These are phyloP conservation scores for Colaptes auratus DNA, from an alignment of 2,113 vertebrate genomes.

Conservation along the genomic window DNA sequence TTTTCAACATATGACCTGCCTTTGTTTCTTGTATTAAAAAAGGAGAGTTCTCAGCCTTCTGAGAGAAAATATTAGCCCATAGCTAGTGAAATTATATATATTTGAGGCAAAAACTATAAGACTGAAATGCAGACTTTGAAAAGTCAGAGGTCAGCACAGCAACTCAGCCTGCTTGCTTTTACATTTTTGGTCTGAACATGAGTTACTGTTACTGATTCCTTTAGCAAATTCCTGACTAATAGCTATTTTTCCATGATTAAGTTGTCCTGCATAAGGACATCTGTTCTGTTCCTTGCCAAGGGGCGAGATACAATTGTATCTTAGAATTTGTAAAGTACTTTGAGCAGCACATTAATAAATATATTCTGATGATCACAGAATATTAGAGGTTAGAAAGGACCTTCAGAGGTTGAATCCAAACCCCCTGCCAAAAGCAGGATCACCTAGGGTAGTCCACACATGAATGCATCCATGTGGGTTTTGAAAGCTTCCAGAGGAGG, in stretches of 20 bases:
- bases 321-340: slow-evolving; percentile 30
- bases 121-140: background rate
- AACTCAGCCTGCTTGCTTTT: background rate
- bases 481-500: no score
- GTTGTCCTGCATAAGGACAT: slow-evolving; percentile 52
- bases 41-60: background rate
- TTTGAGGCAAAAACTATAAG: background rate
- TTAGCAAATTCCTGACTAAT: slow-evolving; percentile 6
- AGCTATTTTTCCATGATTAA: slow-evolving; percentile 48
- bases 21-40: slow-evolving; percentile 42
- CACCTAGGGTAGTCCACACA: no score
- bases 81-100: background rate
- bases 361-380: background rate
- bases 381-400: no score
- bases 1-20: slow-evolving; percentile 47
- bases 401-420: no score
- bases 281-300: slow-evolving; percentile 50
- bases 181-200: background rate
- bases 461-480: no score
- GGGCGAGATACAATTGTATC: slow-evolving; percentile 31
- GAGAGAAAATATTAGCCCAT: slow-evolving; percentile 24
- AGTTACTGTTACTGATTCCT: background rate
- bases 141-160: background rate
- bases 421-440: no score
- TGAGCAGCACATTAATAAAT: slow-evolving; percentile 31